Evolutionary conservation across 37 sponge, comb jelly and placozoan genomes (phyloP).

Genomic region (Tethya wilhelma): DNA sequence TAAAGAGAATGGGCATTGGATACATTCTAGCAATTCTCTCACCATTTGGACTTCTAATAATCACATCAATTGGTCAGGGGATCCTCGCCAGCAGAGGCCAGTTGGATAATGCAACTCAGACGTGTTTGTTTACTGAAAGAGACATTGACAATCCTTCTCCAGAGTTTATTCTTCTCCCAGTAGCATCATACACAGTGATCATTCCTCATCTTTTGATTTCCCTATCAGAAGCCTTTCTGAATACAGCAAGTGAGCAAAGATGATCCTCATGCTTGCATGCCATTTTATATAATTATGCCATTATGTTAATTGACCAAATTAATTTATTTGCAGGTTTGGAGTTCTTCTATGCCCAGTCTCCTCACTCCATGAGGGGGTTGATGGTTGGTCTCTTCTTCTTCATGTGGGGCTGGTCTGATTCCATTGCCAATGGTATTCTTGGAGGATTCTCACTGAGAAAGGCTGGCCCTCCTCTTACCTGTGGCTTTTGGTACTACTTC

Average conservation of each 20-base stretch:
- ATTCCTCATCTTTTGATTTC: slow-evolving; percentile 17
- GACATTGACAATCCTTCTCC: background rate
- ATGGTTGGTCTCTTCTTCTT: slow-evolving; percentile 52
- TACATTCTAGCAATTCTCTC: background rate
- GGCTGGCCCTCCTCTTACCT: background rate
- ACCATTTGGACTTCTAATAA: background rate
- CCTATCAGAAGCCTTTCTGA: slow-evolving; percentile 23
- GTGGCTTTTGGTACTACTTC: slow-evolving; percentile 12
- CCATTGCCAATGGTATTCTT: slow-evolving; percentile 11
- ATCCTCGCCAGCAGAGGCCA: too few species aligned
- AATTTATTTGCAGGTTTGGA: slow-evolving; percentile 28
- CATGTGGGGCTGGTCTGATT: slow-evolving; percentile 2
- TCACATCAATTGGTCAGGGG: background rate
- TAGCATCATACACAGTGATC: background rate
- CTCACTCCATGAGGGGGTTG: slow-evolving; percentile 57
- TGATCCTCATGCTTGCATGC: too few species aligned
- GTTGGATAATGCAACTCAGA: too few species aligned
- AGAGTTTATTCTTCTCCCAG: too few species aligned
- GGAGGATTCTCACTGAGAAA: background rate
- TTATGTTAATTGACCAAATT: too few species aligned
- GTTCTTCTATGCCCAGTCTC: slow-evolving; percentile 61
- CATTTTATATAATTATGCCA: too few species aligned
- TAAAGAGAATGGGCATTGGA: slow-evolving; percentile 30
- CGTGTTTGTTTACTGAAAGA: too few species aligned
- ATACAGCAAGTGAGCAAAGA: slow-evolving; percentile 13